Evolutionary conservation across 2,888 invertebrate genomes (phyloP).

Genomic region (Gastracanthus pulcherrimus): DNA sequence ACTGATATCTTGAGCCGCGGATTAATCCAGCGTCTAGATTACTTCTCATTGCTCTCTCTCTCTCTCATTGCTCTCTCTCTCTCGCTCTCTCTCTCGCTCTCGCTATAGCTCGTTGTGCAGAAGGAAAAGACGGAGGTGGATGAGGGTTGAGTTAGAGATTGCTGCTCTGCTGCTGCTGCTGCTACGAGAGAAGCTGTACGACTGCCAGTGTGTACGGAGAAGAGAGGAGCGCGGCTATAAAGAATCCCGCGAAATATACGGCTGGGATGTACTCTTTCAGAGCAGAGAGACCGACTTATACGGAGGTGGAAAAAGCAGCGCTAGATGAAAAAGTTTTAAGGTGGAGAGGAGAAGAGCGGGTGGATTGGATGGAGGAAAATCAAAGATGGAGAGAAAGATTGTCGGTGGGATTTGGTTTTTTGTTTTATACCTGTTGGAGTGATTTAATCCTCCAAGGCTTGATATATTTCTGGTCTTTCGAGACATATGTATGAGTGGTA

Average conservation of each 20-base stretch:
- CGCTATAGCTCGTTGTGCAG: background rate
- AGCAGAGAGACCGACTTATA: background rate
- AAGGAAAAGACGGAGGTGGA: background rate
- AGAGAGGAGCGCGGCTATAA: slow-evolving; percentile 41
- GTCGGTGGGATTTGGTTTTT: background rate
- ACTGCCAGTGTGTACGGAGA: slow-evolving; percentile 55
- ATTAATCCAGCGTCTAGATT: slow-evolving; percentile 75
- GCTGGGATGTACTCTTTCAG: background rate
- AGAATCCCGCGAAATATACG: slow-evolving; percentile 46
- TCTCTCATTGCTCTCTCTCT: slow-evolving; percentile 38
- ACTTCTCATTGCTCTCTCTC: slow-evolving; percentile 70
- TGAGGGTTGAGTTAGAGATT: slow-evolving; percentile 26
- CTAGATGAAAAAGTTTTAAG: slow-evolving; percentile 46
- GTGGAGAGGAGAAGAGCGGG: background rate
- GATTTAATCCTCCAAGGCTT: no score
- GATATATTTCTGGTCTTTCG: no score
- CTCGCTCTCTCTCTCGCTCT: background rate
- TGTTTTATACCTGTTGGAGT: no score
- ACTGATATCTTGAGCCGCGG: slow-evolving; percentile 74
- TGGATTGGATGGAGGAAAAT: slow-evolving; percentile 12
- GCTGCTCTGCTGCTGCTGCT: slow-evolving; percentile 11
- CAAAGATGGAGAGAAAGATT: background rate
- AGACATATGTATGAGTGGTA: no score
- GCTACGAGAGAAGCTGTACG: background rate
- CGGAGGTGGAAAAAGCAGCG: background rate